Conservation (phyloP, 2,888 invertebrate species). For the Stenolophus ochropezus region DNA sequence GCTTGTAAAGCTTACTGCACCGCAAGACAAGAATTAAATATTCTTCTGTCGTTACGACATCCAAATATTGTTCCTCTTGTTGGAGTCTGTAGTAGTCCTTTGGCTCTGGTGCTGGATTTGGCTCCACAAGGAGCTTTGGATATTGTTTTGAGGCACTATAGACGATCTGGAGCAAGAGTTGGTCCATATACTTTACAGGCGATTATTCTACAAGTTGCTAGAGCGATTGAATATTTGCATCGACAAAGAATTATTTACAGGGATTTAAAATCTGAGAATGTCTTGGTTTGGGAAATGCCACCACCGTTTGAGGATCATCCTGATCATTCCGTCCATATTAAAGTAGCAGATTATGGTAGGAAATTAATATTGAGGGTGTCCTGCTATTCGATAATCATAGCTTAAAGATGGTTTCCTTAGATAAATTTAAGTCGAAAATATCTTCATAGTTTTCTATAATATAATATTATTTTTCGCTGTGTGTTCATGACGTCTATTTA, state of each 20-base stretch:
- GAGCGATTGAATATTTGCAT: slow-evolving; percentile 97
- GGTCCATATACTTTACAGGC: slow-evolving; percentile 88
- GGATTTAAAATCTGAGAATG: slow-evolving; percentile 97
- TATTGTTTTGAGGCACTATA: slow-evolving; percentile 87
- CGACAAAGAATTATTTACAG: slow-evolving; percentile 94
- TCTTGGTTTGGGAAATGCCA: slow-evolving; percentile 98
- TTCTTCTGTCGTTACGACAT: slow-evolving; percentile 89
- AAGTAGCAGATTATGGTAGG: slow-evolving; percentile 95
- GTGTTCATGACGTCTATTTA: too few species aligned
- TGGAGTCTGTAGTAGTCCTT: slow-evolving; percentile 91
- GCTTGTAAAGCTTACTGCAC: slow-evolving; percentile 98
- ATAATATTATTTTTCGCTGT: too few species aligned
- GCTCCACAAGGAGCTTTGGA: slow-evolving; percentile 96
- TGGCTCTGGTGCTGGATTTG: slow-evolving; percentile 90
- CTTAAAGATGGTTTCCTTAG: too few species aligned
- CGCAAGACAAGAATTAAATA: slow-evolving; percentile 94
- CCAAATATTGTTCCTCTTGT: slow-evolving; percentile 94
- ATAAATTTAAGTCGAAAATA: too few species aligned
- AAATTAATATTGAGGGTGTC: too few species aligned
- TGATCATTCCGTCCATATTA: slow-evolving; percentile 86
- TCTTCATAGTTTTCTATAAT: too few species aligned
- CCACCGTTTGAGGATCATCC: slow-evolving; percentile 82
- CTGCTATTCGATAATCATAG: too few species aligned
- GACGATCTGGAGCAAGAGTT: slow-evolving; percentile 88
- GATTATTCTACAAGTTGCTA: slow-evolving; percentile 90